phyloP scores from a whole-genome alignment of 2,888 invertebrate species.

The Lissonota sp. region DNA sequence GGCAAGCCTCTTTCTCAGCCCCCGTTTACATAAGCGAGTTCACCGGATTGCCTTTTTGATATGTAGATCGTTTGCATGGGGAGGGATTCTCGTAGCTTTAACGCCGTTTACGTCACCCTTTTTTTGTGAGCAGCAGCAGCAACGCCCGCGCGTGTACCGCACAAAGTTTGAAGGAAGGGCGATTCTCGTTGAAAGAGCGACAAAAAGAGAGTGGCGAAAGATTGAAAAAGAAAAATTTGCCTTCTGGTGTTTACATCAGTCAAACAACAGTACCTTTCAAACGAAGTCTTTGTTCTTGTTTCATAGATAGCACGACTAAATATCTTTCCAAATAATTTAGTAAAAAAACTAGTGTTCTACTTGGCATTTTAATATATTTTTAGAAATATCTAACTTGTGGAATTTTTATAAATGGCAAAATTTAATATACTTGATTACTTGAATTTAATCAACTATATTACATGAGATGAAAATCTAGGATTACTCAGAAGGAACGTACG shows the following conservation, averaged over 20 bases:
- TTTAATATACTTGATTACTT: too few relatives aligned
- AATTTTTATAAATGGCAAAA: too few relatives aligned
- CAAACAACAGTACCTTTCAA: neutral
- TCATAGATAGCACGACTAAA: neutral
- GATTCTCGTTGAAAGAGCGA: slow-evolving; percentile 25
- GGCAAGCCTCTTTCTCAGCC: slow-evolving; percentile 17
- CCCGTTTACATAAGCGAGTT: slow-evolving; percentile 84
- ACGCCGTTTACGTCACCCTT: slow-evolving; percentile 81
- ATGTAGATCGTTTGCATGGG: slow-evolving; percentile 79
- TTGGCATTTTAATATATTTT: too few relatives aligned
- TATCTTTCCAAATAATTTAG: too few relatives aligned
- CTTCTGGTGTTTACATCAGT: slow-evolving; percentile 34
- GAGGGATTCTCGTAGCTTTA: slow-evolving; percentile 74
- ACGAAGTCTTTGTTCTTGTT: slow-evolving; percentile 27
- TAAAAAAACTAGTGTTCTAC: too few relatives aligned
- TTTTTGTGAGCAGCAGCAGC: slow-evolving; percentile 14
- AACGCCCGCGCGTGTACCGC: slow-evolving; percentile 60
- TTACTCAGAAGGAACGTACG: too few relatives aligned
- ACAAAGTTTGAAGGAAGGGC: slow-evolving; percentile 25
- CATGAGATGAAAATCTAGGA: too few relatives aligned
- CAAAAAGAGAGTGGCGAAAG: slow-evolving; percentile 27
- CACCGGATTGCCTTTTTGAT: slow-evolving; percentile 84
- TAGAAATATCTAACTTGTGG: too few relatives aligned
- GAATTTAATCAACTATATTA: too few relatives aligned
- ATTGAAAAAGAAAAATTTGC: slow-evolving; percentile 30